Percentiles rank a stretch among this genome's conserved stretches.
These are phyloP conservation scores for Euschistus heros DNA, from an alignment of 1,140 invertebrate species.

Conservation along the genomic window DNA sequence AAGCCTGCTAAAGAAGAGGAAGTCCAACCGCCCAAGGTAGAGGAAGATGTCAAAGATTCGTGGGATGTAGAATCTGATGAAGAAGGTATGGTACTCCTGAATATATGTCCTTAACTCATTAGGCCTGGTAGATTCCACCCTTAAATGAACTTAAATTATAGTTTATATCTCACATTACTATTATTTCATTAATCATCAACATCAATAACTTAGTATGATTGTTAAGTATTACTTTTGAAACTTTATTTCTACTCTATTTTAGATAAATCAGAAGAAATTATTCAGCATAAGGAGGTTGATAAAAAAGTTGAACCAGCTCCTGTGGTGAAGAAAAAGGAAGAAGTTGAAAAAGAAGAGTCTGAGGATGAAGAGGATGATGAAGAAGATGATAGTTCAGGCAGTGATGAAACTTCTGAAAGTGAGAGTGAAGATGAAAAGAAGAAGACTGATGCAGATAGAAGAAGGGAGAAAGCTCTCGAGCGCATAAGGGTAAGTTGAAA, in stretches of 20 bases:
- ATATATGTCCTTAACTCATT: too few species aligned
- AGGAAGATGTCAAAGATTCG: conserved; percentile 45
- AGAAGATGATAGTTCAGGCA: conserved; percentile 32
- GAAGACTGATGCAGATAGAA: conserved; percentile 51
- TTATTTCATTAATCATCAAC: too few species aligned
- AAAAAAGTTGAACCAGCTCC: conserved; percentile 41
- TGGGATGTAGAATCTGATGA: conserved; percentile 53
- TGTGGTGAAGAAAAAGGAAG: conserved; percentile 33
- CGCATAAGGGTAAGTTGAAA: conserved; percentile 50
- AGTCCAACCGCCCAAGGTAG: not conserved
- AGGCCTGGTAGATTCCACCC: too few species aligned
- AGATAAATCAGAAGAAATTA: conserved; percentile 26
- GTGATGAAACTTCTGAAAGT: conserved; percentile 17
- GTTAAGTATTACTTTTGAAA: too few species aligned
- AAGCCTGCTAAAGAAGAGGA: not conserved
- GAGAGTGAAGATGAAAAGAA: conserved; percentile 38
- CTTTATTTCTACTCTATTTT: not conserved
- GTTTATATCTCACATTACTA: too few species aligned
- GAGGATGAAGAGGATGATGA: conserved; percentile 33
- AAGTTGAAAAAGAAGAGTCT: conserved; percentile 21
- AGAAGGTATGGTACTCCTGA: conserved; percentile 23
- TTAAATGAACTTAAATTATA: too few species aligned
- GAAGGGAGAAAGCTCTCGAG: conserved; percentile 48
- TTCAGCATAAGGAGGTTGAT: conserved; percentile 37
- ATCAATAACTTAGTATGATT: too few species aligned